phyloP scores from a whole-genome alignment of 1,140 invertebrate genomes.

The Drosophila takahashii region DNA sequence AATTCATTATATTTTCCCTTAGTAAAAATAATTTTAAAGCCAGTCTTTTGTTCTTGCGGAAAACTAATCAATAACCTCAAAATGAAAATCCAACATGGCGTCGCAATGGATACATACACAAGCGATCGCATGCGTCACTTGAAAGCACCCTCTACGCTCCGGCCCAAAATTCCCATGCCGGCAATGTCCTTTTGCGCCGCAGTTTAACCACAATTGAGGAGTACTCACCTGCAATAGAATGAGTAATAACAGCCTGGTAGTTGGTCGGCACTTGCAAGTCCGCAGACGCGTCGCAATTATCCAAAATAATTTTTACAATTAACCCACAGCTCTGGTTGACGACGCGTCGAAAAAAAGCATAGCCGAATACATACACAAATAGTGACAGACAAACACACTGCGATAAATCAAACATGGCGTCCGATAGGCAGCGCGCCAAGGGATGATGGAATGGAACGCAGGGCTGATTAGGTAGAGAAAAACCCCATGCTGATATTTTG shows the following conservation, averaged over 20 bases:
- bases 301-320: conserved; percentile 30
- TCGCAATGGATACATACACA: conserved; percentile 61
- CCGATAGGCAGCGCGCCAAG: conserved; percentile 60
- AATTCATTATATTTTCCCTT: background rate
- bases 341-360: conserved; percentile 59
- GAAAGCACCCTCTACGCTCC: conserved; percentile 33
- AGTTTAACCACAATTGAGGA: background rate
- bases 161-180: conserved; percentile 7
- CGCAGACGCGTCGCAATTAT: background rate
- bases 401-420: conserved; percentile 67
- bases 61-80: conserved; percentile 62
- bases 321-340: conserved; percentile 37
- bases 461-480: conserved; percentile 39
- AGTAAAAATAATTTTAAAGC: background rate
- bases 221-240: conserved; percentile 10
- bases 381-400: conserved; percentile 40
- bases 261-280: conserved; percentile 4
- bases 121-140: conserved; percentile 68
- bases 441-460: conserved; percentile 63
- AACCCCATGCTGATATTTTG: conserved; percentile 18
- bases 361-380: conserved; percentile 56
- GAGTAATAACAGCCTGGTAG: background rate
- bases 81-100: conserved; percentile 65
- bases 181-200: conserved; percentile 5
- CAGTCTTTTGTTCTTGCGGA: background rate